A percentile compares a stretch with the other conserved stretches of the same genome.
phyloP scores from a whole-genome alignment of 2,888 invertebrate species.

The Stenotaenia linearis region DNA sequence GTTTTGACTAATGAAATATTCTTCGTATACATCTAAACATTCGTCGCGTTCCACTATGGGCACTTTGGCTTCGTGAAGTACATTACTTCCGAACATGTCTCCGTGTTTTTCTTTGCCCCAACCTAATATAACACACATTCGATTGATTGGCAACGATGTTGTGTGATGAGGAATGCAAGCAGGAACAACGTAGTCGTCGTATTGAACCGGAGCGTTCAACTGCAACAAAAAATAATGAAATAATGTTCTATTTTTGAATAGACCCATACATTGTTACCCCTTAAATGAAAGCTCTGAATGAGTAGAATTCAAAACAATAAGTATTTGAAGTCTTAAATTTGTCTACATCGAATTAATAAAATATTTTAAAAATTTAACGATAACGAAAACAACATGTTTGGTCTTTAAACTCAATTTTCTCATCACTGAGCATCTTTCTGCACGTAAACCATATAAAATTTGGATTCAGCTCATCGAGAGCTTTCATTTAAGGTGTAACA shows the following conservation, averaged over 20 bases:
- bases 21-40: conserved; percentile 75
- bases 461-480: not conserved
- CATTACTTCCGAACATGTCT: conserved; percentile 72
- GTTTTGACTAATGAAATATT: conserved; percentile 76
- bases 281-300: no score
- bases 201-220: conserved; percentile 32
- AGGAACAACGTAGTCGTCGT: conserved; percentile 54
- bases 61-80: conserved; percentile 80
- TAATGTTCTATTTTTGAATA: not conserved
- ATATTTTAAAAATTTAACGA: no score
- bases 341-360: no score
- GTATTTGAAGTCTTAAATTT: no score
- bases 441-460: no score
- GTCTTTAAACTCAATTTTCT: no score
- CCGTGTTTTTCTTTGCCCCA: conserved; percentile 80
- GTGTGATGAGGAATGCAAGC: conserved; percentile 75
- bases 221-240: no score
- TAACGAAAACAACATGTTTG: no score
- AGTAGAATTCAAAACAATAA: not conserved
- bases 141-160: conserved; percentile 58
- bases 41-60: conserved; percentile 73
- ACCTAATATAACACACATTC: conserved; percentile 78
- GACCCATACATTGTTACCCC: not conserved
- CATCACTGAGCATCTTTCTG: no score
- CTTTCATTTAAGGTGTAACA: no score